Conservation (phyloP, 2,797 vertebrate genomes). For the Hapalemur alaotrensis region DNA sequence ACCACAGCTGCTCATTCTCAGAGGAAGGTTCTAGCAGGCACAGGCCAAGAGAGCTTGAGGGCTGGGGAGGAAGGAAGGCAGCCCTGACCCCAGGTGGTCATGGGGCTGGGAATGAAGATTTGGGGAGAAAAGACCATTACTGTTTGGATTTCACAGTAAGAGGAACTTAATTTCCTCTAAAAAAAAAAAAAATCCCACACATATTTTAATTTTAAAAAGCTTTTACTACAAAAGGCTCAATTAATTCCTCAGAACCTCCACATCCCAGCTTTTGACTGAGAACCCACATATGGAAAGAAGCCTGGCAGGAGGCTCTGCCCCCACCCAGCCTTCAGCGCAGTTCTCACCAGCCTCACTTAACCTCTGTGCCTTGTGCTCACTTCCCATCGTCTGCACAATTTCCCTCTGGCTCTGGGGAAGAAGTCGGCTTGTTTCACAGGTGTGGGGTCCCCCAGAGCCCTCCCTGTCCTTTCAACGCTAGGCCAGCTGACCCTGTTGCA, state of each 20-base stretch:
- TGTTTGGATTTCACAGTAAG: neutral
- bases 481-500: neutral
- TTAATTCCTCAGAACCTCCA: neutral
- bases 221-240: neutral
- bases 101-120: neutral
- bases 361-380: rapidly evolving
- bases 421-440: rapidly evolving
- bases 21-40: neutral
- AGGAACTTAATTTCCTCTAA: neutral
- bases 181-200: neutral
- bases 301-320: neutral
- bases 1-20: neutral
- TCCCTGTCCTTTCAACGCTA: neutral
- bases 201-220: neutral
- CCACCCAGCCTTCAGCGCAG: neutral
- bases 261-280: neutral
- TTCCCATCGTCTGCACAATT: too few relatives aligned
- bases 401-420: neutral
- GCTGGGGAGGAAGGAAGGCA: too few relatives aligned
- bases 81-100: neutral
- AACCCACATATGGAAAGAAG: neutral
- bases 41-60: neutral
- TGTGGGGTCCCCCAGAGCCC: rapidly evolving
- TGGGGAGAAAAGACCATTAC: neutral
- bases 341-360: neutral